These are phyloP conservation scores for Callionymus lyra DNA, from an alignment of 2,113 vertebrate species.

Conservation along the genomic window DNA sequence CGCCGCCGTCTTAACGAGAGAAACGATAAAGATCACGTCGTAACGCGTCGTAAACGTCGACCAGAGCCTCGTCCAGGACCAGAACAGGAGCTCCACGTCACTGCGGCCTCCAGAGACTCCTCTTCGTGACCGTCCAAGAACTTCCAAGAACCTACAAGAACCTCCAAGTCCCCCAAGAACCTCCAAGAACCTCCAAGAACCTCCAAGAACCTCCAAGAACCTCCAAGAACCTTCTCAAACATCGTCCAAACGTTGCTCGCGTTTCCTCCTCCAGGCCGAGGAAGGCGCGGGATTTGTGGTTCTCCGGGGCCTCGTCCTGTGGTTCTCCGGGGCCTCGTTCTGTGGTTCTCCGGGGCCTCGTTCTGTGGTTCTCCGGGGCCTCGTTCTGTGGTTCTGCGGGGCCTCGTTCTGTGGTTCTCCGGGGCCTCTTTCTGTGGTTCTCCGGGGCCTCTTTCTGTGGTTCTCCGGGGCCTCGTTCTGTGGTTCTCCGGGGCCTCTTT, in stretches of 20 bases:
- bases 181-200: constrained; percentile 41
- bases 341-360: constrained; percentile 45
- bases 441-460: constrained; percentile 48
- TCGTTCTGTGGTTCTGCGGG: constrained; percentile 49
- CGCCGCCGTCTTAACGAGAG: constrained; percentile 27
- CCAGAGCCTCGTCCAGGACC: constrained; percentile 8
- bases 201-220: constrained; percentile 43
- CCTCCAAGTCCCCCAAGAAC: too few species aligned
- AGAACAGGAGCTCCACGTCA: constrained; percentile 37
- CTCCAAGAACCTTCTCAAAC: constrained; percentile 38
- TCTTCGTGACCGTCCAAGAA: constrained; percentile 53
- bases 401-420: constrained; percentile 52
- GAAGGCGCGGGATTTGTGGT: constrained; percentile 52
- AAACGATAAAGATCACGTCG: constrained; percentile 21
- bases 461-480: constrained; percentile 49
- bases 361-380: constrained; percentile 52
- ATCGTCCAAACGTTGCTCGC: constrained; percentile 30
- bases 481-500: constrained; percentile 48
- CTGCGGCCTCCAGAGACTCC: constrained; percentile 28
- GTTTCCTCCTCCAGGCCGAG: constrained; percentile 56
- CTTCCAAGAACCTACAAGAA: constrained; percentile 25
- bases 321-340: constrained; percentile 48
- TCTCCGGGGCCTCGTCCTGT: constrained; percentile 47
- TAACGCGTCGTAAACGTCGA: constrained; percentile 21
- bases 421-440: constrained; percentile 50